phyloP scores from a whole-genome alignment of 2,888 invertebrate genomes.

The Lepidonotus clava region DNA sequence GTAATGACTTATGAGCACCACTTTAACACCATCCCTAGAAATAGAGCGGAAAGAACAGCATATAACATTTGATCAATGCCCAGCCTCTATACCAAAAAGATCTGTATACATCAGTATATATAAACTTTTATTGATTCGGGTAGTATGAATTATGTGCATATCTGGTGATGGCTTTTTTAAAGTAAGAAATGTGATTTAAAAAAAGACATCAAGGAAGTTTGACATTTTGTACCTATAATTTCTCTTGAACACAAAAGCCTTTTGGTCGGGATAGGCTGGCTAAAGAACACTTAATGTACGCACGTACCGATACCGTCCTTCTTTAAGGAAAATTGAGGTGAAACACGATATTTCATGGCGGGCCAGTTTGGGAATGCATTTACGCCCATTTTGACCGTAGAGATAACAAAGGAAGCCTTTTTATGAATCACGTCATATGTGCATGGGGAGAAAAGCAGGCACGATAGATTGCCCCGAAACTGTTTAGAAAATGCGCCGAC shows the following conservation, averaged over 20 bases:
- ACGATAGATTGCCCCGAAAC: neutral
- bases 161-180: too few species aligned
- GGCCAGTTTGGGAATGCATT: neutral
- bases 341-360: neutral
- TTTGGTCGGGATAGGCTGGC: neutral
- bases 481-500: neutral
- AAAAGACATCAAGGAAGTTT: too few species aligned
- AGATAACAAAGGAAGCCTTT: neutral
- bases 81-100: too few species aligned
- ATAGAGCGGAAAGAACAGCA: too few species aligned
- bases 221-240: too few species aligned
- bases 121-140: too few species aligned
- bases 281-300: slow-evolving; percentile 5
- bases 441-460: neutral
- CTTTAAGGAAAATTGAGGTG: neutral
- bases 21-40: too few species aligned
- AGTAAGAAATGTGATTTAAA: too few species aligned
- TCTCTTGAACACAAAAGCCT: neutral
- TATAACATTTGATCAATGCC: too few species aligned
- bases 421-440: slow-evolving; percentile 10
- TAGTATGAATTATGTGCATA: too few species aligned
- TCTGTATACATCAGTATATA: too few species aligned
- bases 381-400: neutral
- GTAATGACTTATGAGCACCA: neutral
- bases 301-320: neutral